Conservation (phyloP, 2,888 invertebrate species). For the Hypsopygia costalis region DNA sequence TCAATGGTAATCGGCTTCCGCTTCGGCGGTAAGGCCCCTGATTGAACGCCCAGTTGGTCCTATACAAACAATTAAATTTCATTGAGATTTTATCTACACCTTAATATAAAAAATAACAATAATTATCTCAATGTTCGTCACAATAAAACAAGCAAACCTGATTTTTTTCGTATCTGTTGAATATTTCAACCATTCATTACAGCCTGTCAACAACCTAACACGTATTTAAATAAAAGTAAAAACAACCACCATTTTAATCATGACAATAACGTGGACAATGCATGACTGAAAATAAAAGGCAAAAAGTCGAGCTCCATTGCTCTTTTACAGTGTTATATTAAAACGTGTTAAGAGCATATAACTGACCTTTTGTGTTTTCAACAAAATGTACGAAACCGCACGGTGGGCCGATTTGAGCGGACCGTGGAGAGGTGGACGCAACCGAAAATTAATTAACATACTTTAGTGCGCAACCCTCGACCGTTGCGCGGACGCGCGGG, state of each 20-base stretch:
- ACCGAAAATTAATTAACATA: slow-evolving; percentile 81
- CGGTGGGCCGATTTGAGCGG: slow-evolving; percentile 65
- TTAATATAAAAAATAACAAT: no score
- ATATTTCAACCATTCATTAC: not conserved
- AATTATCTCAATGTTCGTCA: no score
- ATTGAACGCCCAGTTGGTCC: no score
- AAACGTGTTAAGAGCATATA: slow-evolving; percentile 26
- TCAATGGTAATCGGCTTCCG: no score
- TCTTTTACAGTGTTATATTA: slow-evolving; percentile 15
- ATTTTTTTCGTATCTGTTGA: no score
- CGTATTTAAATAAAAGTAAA: slow-evolving; percentile 4
- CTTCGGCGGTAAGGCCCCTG: no score
- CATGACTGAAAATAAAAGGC: slow-evolving; percentile 1
- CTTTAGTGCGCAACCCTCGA: slow-evolving; percentile 70
- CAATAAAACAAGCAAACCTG: no score
- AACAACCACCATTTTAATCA: slow-evolving; percentile 4
- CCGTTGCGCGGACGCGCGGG: slow-evolving; percentile 31
- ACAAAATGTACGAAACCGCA: slow-evolving; percentile 70
- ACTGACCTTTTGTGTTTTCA: slow-evolving; percentile 55
- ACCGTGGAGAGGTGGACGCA: slow-evolving; percentile 62
- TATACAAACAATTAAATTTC: no score
- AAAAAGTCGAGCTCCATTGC: slow-evolving; percentile 1
- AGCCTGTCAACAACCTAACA: not conserved
- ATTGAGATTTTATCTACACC: no score
- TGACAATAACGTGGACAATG: slow-evolving; percentile 5